A percentile compares a stretch with the other conserved stretches of the same genome.
These are phyloP conservation scores for Microplitis demolitor DNA, from an alignment of 1,140 invertebrate species.

Conservation along the genomic window DNA sequence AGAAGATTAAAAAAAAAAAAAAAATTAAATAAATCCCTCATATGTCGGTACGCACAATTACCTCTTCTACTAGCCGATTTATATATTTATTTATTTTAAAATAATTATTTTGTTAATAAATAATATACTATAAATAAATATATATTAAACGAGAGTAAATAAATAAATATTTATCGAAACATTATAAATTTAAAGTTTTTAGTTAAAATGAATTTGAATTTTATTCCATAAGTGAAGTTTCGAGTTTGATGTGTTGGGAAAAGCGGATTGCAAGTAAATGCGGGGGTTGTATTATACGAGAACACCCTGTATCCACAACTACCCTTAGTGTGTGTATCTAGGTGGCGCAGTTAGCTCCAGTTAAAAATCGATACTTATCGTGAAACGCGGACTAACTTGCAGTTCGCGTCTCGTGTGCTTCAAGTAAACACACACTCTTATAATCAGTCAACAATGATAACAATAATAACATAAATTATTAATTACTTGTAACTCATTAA, in stretches of 20 bases:
- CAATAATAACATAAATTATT: background rate
- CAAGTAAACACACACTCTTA: conserved; percentile 53
- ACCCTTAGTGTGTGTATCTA: conserved; percentile 22
- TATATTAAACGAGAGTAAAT: too few species aligned
- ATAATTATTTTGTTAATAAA: too few species aligned
- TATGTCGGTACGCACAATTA: too few species aligned
- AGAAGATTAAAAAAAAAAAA: too few species aligned
- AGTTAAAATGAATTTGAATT: background rate
- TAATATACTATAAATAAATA: too few species aligned
- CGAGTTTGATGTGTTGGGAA: conserved; percentile 2
- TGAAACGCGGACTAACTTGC: conserved; percentile 48
- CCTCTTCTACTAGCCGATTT: too few species aligned
- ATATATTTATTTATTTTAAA: too few species aligned
- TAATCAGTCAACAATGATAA: conserved; percentile 52
- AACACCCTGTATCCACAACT: background rate
- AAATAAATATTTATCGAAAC: too few species aligned
- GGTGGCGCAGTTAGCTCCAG: conserved; percentile 39
- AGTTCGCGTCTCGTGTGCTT: conserved; percentile 57
- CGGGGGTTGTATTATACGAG: conserved; percentile 5
- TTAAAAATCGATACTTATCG: conserved; percentile 60
- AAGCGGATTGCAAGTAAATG: conserved; percentile 20
- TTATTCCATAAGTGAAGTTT: background rate
- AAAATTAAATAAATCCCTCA: too few species aligned
- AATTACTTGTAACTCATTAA: background rate
- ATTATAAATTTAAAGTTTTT: too few species aligned